phyloP scores from a whole-genome alignment of 2,113 vertebrate genomes.

The Catagonus wagneri region DNA sequence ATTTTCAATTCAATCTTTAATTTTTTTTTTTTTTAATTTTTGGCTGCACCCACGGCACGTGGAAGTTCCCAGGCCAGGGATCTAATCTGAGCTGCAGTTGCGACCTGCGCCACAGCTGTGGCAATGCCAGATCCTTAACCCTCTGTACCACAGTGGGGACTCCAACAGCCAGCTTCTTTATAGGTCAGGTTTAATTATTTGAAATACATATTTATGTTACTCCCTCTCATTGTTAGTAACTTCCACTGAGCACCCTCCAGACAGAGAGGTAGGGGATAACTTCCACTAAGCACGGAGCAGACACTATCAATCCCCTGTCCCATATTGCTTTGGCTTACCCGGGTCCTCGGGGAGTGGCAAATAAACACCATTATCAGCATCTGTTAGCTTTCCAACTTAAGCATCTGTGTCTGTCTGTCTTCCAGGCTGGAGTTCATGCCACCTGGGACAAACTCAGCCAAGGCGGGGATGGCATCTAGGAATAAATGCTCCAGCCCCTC shows the following conservation, averaged over 20 bases:
- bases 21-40: no score
- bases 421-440: background rate
- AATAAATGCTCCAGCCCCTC: background rate
- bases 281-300: background rate
- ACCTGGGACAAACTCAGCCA: background rate
- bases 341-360: background rate
- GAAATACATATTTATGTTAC: background rate
- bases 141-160: no score
- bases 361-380: background rate
- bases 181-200: background rate
- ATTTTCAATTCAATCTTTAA: no score
- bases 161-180: background rate
- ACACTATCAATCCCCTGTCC: background rate
- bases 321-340: background rate
- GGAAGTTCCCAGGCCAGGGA: no score
- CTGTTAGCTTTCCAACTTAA: background rate
- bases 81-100: no score
- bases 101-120: no score
- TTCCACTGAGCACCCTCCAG: background rate
- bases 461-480: background rate
- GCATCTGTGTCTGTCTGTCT: background rate
- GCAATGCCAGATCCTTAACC: no score
- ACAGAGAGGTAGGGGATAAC: no score
- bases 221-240: background rate
- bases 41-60: no score